A percentile compares a stretch with the other conserved stretches of the same genome.
These are phyloP conservation scores for Nautilus pompilius DNA, from an alignment of 1,140 invertebrate genomes.

Conservation along the genomic window DNA sequence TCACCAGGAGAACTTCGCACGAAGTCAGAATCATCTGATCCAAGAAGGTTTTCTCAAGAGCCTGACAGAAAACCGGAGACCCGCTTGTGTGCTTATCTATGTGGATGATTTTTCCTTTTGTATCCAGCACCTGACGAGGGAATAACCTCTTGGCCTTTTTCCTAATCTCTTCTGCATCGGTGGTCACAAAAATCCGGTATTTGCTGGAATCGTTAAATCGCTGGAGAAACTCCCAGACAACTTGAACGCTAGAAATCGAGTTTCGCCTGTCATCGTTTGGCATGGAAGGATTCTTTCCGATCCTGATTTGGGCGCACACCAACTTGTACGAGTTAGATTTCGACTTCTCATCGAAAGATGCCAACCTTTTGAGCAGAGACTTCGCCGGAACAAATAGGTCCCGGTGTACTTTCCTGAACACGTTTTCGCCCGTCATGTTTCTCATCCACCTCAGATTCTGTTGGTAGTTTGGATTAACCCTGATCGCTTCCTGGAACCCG, in stretches of 20 bases:
- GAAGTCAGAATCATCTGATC: conserved; percentile 21
- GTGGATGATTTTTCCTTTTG: conserved; percentile 21
- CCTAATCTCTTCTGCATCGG: conserved; percentile 15
- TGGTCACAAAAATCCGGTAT: conserved; percentile 21
- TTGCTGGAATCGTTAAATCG: conserved; percentile 3
- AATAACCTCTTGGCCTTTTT: conserved; percentile 9
- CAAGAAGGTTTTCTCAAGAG: conserved; percentile 16
- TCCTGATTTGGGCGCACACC: conserved; percentile 24
- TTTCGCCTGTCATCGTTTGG: conserved; percentile 13
- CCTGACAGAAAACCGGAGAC: conserved; percentile 5
- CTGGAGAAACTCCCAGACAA: conserved; percentile 17
- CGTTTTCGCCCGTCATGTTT: background rate
- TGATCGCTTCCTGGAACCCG: conserved; percentile 2
- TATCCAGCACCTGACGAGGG: conserved; percentile 7
- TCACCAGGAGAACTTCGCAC: conserved; percentile 22
- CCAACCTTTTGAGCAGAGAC: background rate
- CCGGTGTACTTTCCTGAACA: background rate
- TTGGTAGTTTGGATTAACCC: conserved; percentile 5
- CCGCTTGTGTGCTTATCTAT: conserved; percentile 11
- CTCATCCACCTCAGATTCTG: conserved; percentile 8
- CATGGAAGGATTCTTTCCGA: conserved; percentile 20
- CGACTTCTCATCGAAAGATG: background rate
- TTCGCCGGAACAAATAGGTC: background rate
- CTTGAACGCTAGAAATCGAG: background rate
- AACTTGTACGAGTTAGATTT: background rate